A percentile compares a stretch with the other conserved stretches of the same genome.
phyloP scores from a whole-genome alignment of 2,113 vertebrate species.

The Gopherus evgoodei region DNA sequence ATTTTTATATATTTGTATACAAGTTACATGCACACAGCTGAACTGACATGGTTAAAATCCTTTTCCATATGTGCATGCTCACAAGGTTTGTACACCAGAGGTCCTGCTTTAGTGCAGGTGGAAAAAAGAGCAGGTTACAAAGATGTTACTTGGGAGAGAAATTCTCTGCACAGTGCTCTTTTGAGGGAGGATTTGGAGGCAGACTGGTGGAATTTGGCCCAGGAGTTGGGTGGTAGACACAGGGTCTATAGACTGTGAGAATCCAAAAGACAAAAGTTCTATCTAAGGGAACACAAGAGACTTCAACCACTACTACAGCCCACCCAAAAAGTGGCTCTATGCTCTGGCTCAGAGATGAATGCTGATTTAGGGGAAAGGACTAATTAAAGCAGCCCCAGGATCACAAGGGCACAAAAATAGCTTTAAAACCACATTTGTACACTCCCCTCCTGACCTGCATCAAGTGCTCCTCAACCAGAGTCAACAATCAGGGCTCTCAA shows the following conservation, averaged over 20 bases:
- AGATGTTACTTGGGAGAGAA: not conserved
- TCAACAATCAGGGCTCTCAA: not conserved
- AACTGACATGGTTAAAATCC: not conserved
- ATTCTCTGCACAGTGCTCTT: not conserved
- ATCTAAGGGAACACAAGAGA: not conserved
- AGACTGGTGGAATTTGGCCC: too few species aligned
- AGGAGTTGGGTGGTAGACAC: too few species aligned
- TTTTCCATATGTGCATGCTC: not conserved
- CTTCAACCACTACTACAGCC: not conserved
- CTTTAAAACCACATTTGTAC: not conserved
- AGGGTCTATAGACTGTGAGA: not conserved
- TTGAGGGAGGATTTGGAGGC: too few species aligned
- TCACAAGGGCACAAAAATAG: not conserved
- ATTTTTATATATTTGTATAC: not conserved
- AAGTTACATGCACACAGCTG: accelerated
- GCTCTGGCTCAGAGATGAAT: not conserved
- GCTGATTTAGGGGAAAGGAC: not conserved
- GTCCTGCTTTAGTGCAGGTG: not conserved
- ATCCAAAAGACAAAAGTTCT: not conserved
- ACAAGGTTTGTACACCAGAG: not conserved
- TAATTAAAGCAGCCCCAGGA: not conserved
- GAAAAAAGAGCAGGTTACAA: not conserved
- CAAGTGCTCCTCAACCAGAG: not conserved
- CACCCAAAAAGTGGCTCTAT: not conserved
- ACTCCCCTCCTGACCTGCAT: not conserved